These are phyloP conservation scores for Musca domestica DNA, from an alignment of 1,140 invertebrate species.

Conservation along the genomic window DNA sequence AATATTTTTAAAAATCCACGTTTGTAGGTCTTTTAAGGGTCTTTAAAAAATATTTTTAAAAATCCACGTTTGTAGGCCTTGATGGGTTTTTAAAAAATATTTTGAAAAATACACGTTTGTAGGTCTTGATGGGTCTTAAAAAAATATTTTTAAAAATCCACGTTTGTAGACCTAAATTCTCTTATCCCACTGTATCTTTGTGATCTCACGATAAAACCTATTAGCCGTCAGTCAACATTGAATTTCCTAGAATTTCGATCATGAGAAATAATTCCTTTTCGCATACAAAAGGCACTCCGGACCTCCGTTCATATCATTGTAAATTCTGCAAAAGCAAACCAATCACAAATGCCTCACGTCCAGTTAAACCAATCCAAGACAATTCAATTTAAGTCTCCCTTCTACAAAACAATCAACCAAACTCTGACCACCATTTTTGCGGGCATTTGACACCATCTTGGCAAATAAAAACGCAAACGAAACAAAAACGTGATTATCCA, in stretches of 20 bases:
- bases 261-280: too few relatives aligned
- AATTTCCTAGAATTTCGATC: slow-evolving; percentile 18
- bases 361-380: neutral
- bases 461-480: slow-evolving; percentile 15
- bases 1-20: too few relatives aligned
- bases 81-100: too few relatives aligned
- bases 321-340: neutral
- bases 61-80: too few relatives aligned
- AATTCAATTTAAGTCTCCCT: neutral
- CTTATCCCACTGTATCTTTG: too few relatives aligned
- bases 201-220: neutral
- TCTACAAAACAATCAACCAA: neutral
- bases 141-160: too few relatives aligned
- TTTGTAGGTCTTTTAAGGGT: too few relatives aligned
- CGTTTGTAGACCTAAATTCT: too few relatives aligned
- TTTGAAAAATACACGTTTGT: too few relatives aligned
- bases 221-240: neutral
- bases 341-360: neutral
- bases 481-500: slow-evolving; percentile 13
- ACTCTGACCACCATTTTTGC: slow-evolving; percentile 28
- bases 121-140: too few relatives aligned
- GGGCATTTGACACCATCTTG: slow-evolving; percentile 28
- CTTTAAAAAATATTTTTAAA: too few relatives aligned
- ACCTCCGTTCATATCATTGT: neutral
- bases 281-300: neutral